Conservation (phyloP, 1,140 invertebrate species). For the Brachionus angularis region DNA sequence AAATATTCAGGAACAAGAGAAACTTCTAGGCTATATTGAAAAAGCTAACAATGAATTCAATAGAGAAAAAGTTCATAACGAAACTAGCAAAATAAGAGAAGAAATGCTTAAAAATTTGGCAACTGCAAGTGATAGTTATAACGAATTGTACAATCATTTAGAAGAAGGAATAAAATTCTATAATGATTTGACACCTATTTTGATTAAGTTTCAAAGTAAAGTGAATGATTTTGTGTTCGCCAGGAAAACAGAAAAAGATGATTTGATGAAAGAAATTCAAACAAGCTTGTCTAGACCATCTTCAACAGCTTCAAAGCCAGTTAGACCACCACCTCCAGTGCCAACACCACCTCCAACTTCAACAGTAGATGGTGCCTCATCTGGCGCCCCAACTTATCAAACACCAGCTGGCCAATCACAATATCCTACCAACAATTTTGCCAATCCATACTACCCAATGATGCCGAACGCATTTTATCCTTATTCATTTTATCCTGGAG, state of each 20-base stretch:
- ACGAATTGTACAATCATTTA: constrained; percentile 81
- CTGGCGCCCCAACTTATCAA: not conserved
- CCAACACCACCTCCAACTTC: not conserved
- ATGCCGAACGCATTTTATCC: constrained; percentile 35
- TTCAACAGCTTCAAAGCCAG: not conserved
- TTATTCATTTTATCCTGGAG: not conserved
- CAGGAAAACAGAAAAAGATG: constrained; percentile 96
- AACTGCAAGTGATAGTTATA: constrained; percentile 81
- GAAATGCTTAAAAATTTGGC: constrained; percentile 77
- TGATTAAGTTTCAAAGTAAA: constrained; percentile 94
- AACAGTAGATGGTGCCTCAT: not conserved
- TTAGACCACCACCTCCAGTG: constrained; percentile 17
- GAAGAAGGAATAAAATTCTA: constrained; percentile 94
- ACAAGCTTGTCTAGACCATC: not conserved
- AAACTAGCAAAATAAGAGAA: constrained; percentile 66
- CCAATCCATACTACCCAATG: constrained; percentile 36
- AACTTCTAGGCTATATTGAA: constrained; percentile 71
- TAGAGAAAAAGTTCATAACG: constrained; percentile 64
- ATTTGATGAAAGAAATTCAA: constrained; percentile 68
- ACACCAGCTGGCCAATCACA: not conserved
- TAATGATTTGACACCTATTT: constrained; percentile 88
- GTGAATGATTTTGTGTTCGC: constrained; percentile 97
- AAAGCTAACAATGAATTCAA: constrained; percentile 70
- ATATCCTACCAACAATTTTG: constrained; percentile 33
- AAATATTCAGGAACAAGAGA: constrained; percentile 72